These are phyloP conservation scores for Dendrocincla tyrannina DNA, from an alignment of 2,797 vertebrate species.

Conservation along the genomic window DNA sequence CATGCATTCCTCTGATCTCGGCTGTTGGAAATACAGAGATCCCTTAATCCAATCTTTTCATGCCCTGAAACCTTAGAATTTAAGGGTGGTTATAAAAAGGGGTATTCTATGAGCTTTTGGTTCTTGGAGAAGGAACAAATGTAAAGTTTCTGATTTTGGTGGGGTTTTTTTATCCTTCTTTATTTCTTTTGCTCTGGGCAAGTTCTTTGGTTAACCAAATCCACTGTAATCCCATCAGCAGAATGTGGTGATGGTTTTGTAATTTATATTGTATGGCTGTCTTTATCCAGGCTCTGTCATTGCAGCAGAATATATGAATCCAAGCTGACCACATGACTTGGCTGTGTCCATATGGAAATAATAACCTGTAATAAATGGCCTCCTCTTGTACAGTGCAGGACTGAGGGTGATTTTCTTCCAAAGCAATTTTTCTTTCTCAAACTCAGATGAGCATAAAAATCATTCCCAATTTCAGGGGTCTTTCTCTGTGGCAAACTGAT, in stretches of 20 bases:
- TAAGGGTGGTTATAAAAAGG: constrained; percentile 21
- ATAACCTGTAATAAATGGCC: constrained; percentile 70
- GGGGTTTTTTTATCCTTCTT: background rate
- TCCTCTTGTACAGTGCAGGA: background rate
- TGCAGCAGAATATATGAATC: constrained; percentile 62
- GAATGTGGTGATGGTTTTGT: constrained; percentile 65
- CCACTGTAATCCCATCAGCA: constrained; percentile 68
- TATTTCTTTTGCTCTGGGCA: constrained; percentile 42
- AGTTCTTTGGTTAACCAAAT: constrained; percentile 59
- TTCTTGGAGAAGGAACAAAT: background rate
- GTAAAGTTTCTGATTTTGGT: constrained; percentile 7
- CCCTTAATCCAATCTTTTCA: constrained; percentile 40
- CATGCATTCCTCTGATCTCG: background rate
- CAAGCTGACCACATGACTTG: constrained; percentile 45
- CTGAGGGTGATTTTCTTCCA: constrained; percentile 29
- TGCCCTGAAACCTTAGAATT: constrained; percentile 50
- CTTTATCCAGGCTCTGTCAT: constrained; percentile 69
- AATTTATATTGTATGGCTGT: constrained; percentile 65
- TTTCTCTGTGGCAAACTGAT: background rate
- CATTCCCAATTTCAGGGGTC: background rate
- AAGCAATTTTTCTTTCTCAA: constrained; percentile 46
- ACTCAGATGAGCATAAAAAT: constrained; percentile 18
- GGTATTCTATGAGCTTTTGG: background rate
- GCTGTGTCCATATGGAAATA: constrained; percentile 70
- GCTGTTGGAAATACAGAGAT: constrained; percentile 17